Conservation (phyloP, 2,888 invertebrate genomes). For the Heteropelma amictum region DNA sequence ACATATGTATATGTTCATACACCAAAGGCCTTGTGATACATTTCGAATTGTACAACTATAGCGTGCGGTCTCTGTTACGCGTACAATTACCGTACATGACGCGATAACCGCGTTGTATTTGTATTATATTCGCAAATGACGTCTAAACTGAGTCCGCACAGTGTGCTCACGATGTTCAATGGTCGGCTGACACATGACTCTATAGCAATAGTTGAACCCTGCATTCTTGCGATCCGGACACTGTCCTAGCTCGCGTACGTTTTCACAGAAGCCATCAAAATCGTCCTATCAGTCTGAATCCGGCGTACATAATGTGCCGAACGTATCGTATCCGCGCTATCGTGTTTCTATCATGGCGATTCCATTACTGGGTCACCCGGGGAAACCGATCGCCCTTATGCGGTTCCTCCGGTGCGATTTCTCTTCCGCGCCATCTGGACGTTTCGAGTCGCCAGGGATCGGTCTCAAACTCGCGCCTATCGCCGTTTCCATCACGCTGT, state of each 20-base stretch:
- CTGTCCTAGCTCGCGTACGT: background rate
- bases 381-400: constrained; percentile 22
- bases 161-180: constrained; percentile 15
- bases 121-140: constrained; percentile 28
- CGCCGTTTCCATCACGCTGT: constrained; percentile 19
- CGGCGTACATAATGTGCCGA: background rate
- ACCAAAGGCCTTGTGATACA: background rate
- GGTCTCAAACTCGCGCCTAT: constrained; percentile 7
- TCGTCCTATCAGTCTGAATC: background rate
- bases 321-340: background rate
- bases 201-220: constrained; percentile 23
- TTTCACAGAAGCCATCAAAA: constrained; percentile 28
- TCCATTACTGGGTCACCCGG: background rate
- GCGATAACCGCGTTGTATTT: constrained; percentile 44
- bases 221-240: constrained; percentile 14
- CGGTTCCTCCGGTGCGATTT: constrained; percentile 34
- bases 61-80: constrained; percentile 19
- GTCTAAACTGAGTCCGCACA: background rate
- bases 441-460: constrained; percentile 8
- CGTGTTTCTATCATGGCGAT: constrained; percentile 1
- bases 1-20: background rate
- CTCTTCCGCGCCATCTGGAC: constrained; percentile 38
- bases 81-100: constrained; percentile 44
- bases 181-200: constrained; percentile 36
- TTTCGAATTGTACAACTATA: background rate